Evolutionary conservation across 2,888 invertebrate species (phyloP).

Genomic region (Lasioglossum pauxillum): DNA sequence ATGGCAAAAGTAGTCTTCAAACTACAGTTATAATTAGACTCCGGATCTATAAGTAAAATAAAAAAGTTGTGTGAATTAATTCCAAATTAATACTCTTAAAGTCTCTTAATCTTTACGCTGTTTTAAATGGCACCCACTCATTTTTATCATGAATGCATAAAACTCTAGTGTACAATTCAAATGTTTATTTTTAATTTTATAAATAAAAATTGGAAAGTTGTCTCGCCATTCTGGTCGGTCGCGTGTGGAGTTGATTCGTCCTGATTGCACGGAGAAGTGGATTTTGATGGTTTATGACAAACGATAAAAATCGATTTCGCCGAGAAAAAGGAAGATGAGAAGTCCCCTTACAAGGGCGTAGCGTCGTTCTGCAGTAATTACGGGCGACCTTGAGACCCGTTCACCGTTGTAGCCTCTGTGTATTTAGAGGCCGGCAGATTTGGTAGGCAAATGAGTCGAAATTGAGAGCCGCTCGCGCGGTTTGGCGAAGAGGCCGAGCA

Average conservation of each 20-base stretch:
- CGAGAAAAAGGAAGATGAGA: conserved; percentile 45
- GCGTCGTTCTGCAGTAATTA: conserved; percentile 65
- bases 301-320: conserved; percentile 34
- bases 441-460: conserved; percentile 77
- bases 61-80: no score
- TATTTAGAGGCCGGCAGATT: conserved; percentile 71
- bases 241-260: neutral
- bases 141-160: no score
- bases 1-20: no score
- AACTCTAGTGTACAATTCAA: neutral
- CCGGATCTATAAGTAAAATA: no score
- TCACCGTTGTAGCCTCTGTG: conserved; percentile 64
- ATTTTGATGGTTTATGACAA: neutral
- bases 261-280: neutral
- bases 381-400: conserved; percentile 69
- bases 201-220: neutral
- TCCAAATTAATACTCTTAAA: no score
- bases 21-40: no score
- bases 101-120: no score
- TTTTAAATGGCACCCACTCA: no score
- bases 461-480: conserved; percentile 67
- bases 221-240: neutral
- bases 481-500: conserved; percentile 15
- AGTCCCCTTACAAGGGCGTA: conserved; percentile 52
- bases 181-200: neutral